These are phyloP conservation scores for Cephus pulcher DNA, from an alignment of 2,888 invertebrate species.

Conservation along the genomic window DNA sequence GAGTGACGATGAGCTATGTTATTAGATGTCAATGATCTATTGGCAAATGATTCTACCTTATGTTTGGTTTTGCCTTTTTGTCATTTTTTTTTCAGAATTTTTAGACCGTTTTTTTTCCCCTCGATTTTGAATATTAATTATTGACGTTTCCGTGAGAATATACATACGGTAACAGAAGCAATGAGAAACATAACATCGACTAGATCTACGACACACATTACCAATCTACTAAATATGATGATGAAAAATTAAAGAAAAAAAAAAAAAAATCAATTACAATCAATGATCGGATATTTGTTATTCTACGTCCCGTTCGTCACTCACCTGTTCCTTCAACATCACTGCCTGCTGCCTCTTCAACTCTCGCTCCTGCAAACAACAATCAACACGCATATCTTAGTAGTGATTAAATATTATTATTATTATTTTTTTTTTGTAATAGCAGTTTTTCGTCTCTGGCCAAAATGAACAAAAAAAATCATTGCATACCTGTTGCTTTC, in stretches of 20 bases:
- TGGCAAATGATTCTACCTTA: slow-evolving; percentile 4
- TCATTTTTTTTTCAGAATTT: not conserved
- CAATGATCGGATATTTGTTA: slow-evolving; percentile 8
- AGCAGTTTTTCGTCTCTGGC: not conserved
- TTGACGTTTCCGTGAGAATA: not conserved
- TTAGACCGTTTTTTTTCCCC: not conserved
- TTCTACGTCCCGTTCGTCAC: slow-evolving; percentile 38
- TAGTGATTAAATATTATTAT: not conserved
- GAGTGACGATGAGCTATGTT: not conserved
- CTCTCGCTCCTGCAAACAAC: slow-evolving; percentile 86
- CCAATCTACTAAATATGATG: slow-evolving; percentile 29
- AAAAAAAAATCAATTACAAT: slow-evolving; percentile 16
- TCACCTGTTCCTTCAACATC: slow-evolving; percentile 91
- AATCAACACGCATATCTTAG: not conserved
- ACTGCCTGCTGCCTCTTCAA: slow-evolving; percentile 90
- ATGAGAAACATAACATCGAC: slow-evolving; percentile 40
- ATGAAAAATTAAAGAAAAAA: slow-evolving; percentile 10
- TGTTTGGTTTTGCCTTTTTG: slow-evolving; percentile 10
- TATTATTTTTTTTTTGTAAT: not conserved
- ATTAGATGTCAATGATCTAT: not conserved
- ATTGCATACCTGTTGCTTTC: slow-evolving; percentile 82
- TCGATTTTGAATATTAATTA: not conserved
- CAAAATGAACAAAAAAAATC: not conserved
- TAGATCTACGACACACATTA: slow-evolving; percentile 48
- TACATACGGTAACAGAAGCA: slow-evolving; percentile 33